Conservation (phyloP, 2,888 invertebrate species). For the Caenorhabditis panamensis region DNA sequence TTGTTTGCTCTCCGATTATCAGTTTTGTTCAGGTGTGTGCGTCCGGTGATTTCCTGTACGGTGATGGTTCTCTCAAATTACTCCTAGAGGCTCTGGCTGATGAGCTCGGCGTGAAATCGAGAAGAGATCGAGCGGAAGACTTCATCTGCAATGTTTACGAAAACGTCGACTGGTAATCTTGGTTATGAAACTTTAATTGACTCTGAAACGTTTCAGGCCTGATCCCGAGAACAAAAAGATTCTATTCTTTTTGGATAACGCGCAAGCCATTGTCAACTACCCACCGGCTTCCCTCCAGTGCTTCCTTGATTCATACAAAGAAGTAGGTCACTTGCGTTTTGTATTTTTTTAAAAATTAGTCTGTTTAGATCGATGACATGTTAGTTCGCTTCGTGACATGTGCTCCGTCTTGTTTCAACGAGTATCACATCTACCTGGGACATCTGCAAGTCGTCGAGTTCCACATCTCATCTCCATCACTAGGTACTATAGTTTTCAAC, state of each 20-base stretch:
- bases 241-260: slow-evolving; percentile 54
- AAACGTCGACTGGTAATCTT: slow-evolving; percentile 32
- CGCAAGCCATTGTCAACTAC: slow-evolving; percentile 51
- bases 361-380: slow-evolving; percentile 45
- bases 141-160: slow-evolving; percentile 44
- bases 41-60: slow-evolving; percentile 52
- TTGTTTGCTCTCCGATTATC: neutral
- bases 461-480: slow-evolving; percentile 22
- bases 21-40: slow-evolving; percentile 21
- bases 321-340: neutral
- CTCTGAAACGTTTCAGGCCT: slow-evolving; percentile 15
- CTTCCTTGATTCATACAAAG: slow-evolving; percentile 51
- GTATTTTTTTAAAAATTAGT: neutral
- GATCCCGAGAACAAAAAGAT: slow-evolving; percentile 35
- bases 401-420: slow-evolving; percentile 38
- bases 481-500: neutral
- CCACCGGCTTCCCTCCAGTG: slow-evolving; percentile 41
- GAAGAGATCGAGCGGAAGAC: slow-evolving; percentile 39
- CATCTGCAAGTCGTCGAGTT: slow-evolving; percentile 42
- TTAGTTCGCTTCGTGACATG: slow-evolving; percentile 55
- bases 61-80: slow-evolving; percentile 49
- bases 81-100: slow-evolving; percentile 42
- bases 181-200: neutral
- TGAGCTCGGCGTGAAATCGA: slow-evolving; percentile 42
- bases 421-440: slow-evolving; percentile 44